Conservation (phyloP, 2,797 vertebrate genomes). For the Adelosebastes latens region DNA sequence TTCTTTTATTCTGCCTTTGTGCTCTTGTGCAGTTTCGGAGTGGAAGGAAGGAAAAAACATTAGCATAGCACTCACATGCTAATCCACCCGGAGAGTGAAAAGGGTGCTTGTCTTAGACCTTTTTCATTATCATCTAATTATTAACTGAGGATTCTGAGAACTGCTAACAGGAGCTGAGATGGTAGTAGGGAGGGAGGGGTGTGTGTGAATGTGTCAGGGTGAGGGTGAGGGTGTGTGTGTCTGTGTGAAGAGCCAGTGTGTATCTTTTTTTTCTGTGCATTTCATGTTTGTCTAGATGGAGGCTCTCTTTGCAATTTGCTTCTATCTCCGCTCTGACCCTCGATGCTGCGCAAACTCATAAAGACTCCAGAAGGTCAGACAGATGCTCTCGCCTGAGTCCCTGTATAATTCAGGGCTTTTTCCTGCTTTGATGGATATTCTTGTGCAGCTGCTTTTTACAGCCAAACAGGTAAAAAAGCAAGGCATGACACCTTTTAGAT, state of each 20-base stretch:
- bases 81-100: conserved; percentile 77
- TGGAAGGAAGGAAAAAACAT: conserved; percentile 65
- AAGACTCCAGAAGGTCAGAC: conserved; percentile 70
- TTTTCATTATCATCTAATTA: conserved; percentile 84
- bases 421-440: conserved; percentile 47
- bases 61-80: conserved; percentile 80
- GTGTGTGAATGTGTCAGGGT: conserved; percentile 10
- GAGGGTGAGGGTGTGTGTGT: conserved; percentile 34
- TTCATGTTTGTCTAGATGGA: conserved; percentile 66
- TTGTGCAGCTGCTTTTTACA: conserved; percentile 18
- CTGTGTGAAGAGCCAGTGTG: conserved; percentile 22
- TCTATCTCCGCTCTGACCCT: conserved; percentile 59
- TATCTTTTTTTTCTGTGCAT: conserved; percentile 32
- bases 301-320: conserved; percentile 62
- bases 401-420: conserved; percentile 65
- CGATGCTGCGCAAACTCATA: conserved; percentile 61
- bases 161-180: conserved; percentile 60
- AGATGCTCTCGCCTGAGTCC: conserved; percentile 47
- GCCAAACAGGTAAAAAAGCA: conserved; percentile 20
- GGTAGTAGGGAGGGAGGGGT: conserved; percentile 4
- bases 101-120: conserved; percentile 70
- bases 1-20: conserved; percentile 27
- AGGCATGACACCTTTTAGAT: neutral
- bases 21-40: conserved; percentile 45
- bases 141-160: conserved; percentile 79